Conservation (phyloP, 2,888 invertebrate species). For the Heliothis peltigera region DNA sequence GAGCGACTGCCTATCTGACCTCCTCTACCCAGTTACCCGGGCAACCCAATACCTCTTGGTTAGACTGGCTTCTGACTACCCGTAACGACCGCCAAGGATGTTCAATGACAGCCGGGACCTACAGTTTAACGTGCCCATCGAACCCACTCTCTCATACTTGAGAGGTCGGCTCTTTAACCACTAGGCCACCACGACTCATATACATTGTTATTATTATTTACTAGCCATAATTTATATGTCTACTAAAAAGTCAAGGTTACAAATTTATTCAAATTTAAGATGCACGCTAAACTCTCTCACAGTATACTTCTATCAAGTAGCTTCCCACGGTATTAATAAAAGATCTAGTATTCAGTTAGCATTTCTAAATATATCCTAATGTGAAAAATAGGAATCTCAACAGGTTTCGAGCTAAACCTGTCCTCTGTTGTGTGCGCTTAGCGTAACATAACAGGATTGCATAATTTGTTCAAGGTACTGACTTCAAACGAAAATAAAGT, state of each 20-base stretch:
- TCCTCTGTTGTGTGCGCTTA: neutral
- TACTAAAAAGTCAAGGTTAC: slow-evolving; percentile 4
- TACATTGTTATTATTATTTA: too few relatives aligned
- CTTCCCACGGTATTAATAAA: slow-evolving; percentile 32
- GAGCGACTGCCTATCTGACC: too few relatives aligned
- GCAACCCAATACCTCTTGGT: too few relatives aligned
- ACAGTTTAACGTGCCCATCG: too few relatives aligned
- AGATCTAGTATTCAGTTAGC: slow-evolving; percentile 1
- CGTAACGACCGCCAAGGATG: too few relatives aligned
- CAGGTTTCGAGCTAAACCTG: neutral
- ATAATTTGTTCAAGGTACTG: neutral
- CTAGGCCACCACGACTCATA: too few relatives aligned
- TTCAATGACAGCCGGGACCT: too few relatives aligned
- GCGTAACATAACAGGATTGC: neutral
- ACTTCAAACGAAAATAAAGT: neutral
- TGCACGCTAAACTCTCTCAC: slow-evolving; percentile 35
- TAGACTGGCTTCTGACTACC: too few relatives aligned
- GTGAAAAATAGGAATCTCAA: neutral
- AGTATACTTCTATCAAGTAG: slow-evolving; percentile 6
- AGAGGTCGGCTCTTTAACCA: too few relatives aligned
- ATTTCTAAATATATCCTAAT: slow-evolving; percentile 26
- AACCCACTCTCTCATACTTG: too few relatives aligned
- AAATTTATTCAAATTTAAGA: slow-evolving; percentile 22
- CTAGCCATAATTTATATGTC: too few relatives aligned
- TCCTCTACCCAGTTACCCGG: too few relatives aligned